Base-by-base conservation (phyloP, 2,888 invertebrate genomes). In the Criorhina ranunculi region DNA sequence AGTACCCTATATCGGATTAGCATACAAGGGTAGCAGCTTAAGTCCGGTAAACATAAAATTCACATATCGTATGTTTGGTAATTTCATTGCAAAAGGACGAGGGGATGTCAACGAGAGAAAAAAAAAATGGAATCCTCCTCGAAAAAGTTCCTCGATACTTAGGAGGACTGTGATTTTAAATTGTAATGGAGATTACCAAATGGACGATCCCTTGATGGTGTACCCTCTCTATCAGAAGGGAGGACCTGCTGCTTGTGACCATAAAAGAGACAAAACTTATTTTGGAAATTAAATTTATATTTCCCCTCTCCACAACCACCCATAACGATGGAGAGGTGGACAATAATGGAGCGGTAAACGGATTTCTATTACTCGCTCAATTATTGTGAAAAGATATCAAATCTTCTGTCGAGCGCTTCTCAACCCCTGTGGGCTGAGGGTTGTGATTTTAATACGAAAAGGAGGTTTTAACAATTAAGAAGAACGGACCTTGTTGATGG, bases 11-110 rank as follows among this genome's bases (percentile, higher is more conserved):
- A 42, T 15, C 42, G 64, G 83, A 79, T 83, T 83, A 83, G 62
- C 79, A 79, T 79, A 73, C 83, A 78, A 66, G 78, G 73, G 62
- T 67, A 73, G 55, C 67, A 78, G 83, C 78, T 83, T 79, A 79
- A 44, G 73, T 64, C 57, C 66, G 46, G 46, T 46, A 57, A 44
- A 75, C 79, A 83, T 69, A 53, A 75, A 73, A 73, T 44, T 69
- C 83, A 79, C 83, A 78, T 83, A 78, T 73, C 70, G 69, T 79
- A 64, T 78, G 69, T 42, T 73, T 49, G 62, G 49, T 49, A 42
- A 57, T 37, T 37, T 49, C 44, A 40, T 33, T 40, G 15, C 24
- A 12, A 7, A n/a, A 33, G 57, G 46, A 12, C n/a, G 15, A 12
- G 44, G 31, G 5, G 11, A 40, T 35, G 29, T 15, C 53, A 46